Evolutionary conservation across 2,797 vertebrate genomes (phyloP), one percentile per base, ranked within the genome.

Genomic region (Poeciliopsis presidionis): DNA sequence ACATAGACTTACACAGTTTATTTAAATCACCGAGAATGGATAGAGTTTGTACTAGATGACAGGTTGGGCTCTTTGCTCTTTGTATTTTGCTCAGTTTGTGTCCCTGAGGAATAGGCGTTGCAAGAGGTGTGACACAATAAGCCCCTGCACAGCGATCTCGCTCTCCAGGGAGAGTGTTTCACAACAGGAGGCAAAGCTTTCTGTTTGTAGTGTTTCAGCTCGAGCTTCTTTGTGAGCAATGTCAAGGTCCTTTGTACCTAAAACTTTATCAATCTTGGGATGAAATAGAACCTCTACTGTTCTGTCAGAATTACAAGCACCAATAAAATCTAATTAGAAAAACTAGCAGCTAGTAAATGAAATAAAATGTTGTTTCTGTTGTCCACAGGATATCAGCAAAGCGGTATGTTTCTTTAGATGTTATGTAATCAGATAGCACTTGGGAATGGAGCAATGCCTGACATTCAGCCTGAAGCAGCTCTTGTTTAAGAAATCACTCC

Each of bases 171-270:
- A 89, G 61, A 78, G 46, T 25, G 73, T 63, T 84, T 75, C 82
- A 77, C 85, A 82, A 81, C 82, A 86, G 81, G 77, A 86, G 83
- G 69, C 79, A 72, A 76, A 83, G 75, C 79, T 80, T 87, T 91
- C 77, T 92, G 87, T 89, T 91, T 79, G 81, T 90, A 87, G 86
- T 73, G 78, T 79, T 88, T 90, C 61, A 86, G 72, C 73, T 84
- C 77, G 82, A 78, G 77, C 84, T 86, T 88, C 55, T 83, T 55
- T 82, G 30, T 81, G 25, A 5, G 25, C 81, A 79, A 81, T 53
- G 57, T 72, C 1, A 46, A 59, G 53, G 57, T 77, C 47, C 78
- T 92, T 86, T 84, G 69, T 77, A 85, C 76, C 75, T 77, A 55
- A 79, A 76, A 79, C 78, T 72, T 73, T 76, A 83, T 67, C 82